Evolutionary conservation across 2,888 invertebrate genomes (phyloP).

Genomic region (Byasa hedistus): DNA sequence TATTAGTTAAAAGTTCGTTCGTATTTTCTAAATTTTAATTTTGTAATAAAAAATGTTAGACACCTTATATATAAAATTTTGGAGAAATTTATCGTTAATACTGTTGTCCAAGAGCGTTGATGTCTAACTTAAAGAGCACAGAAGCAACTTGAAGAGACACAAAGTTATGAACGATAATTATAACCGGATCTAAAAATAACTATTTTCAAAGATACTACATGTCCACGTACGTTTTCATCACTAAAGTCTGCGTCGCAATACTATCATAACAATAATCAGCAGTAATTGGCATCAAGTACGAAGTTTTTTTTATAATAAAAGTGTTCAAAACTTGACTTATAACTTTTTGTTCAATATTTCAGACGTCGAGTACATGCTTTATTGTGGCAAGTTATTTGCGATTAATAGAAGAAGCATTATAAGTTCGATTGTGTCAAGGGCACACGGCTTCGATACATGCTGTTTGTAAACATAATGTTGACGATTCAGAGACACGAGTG

Average conservation of each 20-base stretch:
- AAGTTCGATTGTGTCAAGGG: conserved; percentile 28
- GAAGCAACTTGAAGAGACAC: too few species aligned
- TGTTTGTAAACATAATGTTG: conserved; percentile 27
- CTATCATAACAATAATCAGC: conserved; percentile 7
- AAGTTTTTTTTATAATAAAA: conserved; percentile 2
- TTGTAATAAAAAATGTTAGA: too few species aligned
- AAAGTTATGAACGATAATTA: conserved; percentile 45
- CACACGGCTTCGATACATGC: conserved; percentile 8
- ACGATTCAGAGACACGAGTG: conserved; percentile 26
- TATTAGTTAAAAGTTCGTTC: too few species aligned
- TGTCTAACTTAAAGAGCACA: conserved; percentile 52
- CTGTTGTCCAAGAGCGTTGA: conserved; percentile 45
- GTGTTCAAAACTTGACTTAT: not conserved
- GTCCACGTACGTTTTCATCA: conserved; percentile 19
- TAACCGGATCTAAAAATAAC: conserved; percentile 42
- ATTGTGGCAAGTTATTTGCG: conserved; percentile 22
- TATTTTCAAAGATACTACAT: conserved; percentile 29
- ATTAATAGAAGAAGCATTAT: conserved; percentile 18
- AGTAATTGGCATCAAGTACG: conserved; percentile 12
- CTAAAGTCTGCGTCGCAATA: conserved; percentile 13
- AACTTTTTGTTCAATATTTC: not conserved
- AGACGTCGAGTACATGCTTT: conserved; percentile 6
- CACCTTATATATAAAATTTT: not conserved
- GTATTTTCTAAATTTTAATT: too few species aligned
- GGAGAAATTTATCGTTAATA: conserved; percentile 26